phyloP scores from a whole-genome alignment of 2,113 vertebrate genomes.

The Empidonax traillii region DNA sequence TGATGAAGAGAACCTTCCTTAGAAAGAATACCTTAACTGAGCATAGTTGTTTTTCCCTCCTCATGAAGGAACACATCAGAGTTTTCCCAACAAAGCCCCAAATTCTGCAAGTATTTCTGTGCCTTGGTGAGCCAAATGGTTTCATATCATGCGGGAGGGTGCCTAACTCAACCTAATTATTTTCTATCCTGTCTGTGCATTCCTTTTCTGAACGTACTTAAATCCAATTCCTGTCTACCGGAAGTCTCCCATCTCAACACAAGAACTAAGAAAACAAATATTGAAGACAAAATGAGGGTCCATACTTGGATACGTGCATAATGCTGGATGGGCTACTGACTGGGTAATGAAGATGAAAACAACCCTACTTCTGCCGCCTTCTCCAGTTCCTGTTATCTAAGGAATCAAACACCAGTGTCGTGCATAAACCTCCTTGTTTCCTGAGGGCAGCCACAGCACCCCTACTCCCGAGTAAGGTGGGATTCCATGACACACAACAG shows the following conservation, averaged over 20 bases:
- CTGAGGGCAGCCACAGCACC: neutral
- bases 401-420: neutral
- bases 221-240: neutral
- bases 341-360: neutral
- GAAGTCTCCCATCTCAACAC: neutral
- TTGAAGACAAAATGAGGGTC: neutral
- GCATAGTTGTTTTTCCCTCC: neutral
- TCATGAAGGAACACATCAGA: rapidly evolving
- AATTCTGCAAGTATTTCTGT: neutral
- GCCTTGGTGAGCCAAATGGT: neutral
- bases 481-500: neutral
- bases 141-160: neutral
- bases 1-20: neutral
- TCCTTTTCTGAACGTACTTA: neutral
- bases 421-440: neutral
- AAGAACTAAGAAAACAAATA: neutral
- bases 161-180: neutral
- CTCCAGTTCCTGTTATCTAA: neutral
- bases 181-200: neutral
- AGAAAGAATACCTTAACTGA: neutral
- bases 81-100: neutral
- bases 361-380: neutral
- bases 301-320: neutral
- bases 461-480: neutral
- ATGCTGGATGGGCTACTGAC: neutral